Evolutionary conservation across 1,140 invertebrate species (phyloP).

Genomic region (Apis dorsata): DNA sequence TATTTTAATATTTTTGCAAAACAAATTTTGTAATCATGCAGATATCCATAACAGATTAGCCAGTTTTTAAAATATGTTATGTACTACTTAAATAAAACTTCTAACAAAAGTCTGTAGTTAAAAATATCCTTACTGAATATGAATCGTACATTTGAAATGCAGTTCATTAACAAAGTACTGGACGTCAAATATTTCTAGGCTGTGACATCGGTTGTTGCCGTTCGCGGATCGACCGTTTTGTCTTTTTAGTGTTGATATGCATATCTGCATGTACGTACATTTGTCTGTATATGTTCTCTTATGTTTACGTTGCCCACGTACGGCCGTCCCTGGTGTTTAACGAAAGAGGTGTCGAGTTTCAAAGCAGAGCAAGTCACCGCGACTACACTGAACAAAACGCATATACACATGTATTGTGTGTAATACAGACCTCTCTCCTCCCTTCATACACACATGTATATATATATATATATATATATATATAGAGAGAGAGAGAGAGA

Average conservation of each 20-base stretch:
- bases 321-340: conserved; percentile 27
- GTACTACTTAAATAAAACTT: too few relatives aligned
- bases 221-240: conserved; percentile 7
- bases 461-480: too few relatives aligned
- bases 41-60: not conserved
- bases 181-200: not conserved
- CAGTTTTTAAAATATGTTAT: not conserved
- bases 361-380: conserved; percentile 37
- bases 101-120: too few relatives aligned
- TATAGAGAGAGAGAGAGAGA: not conserved
- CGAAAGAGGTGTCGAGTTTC: conserved; percentile 51
- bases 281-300: conserved; percentile 13
- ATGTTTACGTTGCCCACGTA: conserved; percentile 46
- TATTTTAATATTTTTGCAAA: not conserved
- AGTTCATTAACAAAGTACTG: not conserved
- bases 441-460: too few relatives aligned
- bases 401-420: too few relatives aligned
- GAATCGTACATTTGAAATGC: not conserved
- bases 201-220: not conserved
- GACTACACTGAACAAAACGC: not conserved
- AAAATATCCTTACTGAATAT: too few relatives aligned
- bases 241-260: conserved; percentile 10
- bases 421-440: too few relatives aligned
- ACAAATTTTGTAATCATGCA: not conserved
- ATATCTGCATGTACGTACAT: conserved; percentile 20